Evolutionary conservation across 2,888 invertebrate species (phyloP), one percentile per base, ranked within the genome.

Genomic region (Electrophaes corylata): DNA sequence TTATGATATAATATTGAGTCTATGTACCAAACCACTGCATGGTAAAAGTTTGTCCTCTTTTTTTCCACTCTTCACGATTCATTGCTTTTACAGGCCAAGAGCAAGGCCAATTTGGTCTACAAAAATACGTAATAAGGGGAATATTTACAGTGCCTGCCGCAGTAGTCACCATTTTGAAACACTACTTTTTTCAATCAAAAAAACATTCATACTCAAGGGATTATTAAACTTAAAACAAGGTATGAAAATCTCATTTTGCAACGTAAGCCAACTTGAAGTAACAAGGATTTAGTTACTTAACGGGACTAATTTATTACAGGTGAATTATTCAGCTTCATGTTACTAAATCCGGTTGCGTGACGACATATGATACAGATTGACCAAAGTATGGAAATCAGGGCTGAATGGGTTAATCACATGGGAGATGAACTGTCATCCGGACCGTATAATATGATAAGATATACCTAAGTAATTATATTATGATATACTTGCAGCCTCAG

Each of bases 291-390:
- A 11, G 63, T 66, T 63, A 64, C 65, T 71, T 71, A 72, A 69
- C 60, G 62, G 71, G 69, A 68, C 75, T 81, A 85, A 89, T 89
- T 88, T 86, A 85, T 78, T 75, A 81, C 85, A 86, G 81, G 83
- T 84, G 83, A 85, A 80, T 81, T 81, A 81, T 79, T 78, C 71
- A 75, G 82, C 78, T 76, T 84, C 81, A 79, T 74, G 76, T 88
- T 86, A 84, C 84, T 69, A 47, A 84, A 83, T 85, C 84, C 81
- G 81, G 81, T 78, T 68, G 66, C 60, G 62, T 70, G 76, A 71
- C 14, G 48, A 54, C 26, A 57, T 23, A 39, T 23, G 40, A 56
- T 50, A 47, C 52, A 23, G 48, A 49, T 49, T 54, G 29, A 31
- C 47, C 33, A 49, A 41, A 48, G 43, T 46, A 48, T 43, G 41